Evolutionary conservation across 2,113 vertebrate genomes (phyloP), one percentile per base, ranked within the genome.

Genomic region (Colaptes auratus): DNA sequence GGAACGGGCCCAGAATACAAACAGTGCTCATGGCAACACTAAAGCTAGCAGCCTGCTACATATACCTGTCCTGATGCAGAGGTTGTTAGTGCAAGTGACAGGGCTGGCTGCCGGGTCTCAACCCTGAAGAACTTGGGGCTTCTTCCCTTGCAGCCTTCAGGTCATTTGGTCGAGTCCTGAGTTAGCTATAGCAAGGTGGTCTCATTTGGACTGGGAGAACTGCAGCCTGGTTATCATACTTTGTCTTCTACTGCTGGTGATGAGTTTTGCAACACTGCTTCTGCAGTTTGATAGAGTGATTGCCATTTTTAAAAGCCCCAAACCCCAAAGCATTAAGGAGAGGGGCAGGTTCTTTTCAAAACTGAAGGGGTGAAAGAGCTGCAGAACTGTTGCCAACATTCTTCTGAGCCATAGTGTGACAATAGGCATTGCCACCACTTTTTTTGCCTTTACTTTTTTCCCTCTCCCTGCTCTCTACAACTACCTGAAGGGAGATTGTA

Each of bases 1-100:
- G 89, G 97, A 94, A 85, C 74, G 86, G 92, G 93, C 95, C 94
- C 23, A 82, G 81, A 92, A 86, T 78, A 94, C 90, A 97, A 97
- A 91, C 89, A 92, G 15, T 90, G 75, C 31, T 88, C 58, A 89
- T 74, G 91, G 93, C 74, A 93, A 63, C 60, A 87, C 17, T 64
- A 85, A 92, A 80, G 56, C 78, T 36, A 89, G 94, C 84, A 95
- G 94, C 91, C 86, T 6, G 3, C 53, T n/a, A n/a, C 39, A 21
- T 4, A 10, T 0, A 14, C 20, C 16, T 61, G 31, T 42, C 39
- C 36, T 35, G 19, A 17, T 69, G 50, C 15, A 30, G 73, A 60
- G 23, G 36, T 33, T 4, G 7, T 56, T 56, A 70, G 33, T 0
- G 0, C 20, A 27, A 59, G 27, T 23, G 53, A 9, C 48, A 46